Base-by-base conservation (phyloP, 1,140 invertebrate genomes). In the Nasonia vitripennis region DNA sequence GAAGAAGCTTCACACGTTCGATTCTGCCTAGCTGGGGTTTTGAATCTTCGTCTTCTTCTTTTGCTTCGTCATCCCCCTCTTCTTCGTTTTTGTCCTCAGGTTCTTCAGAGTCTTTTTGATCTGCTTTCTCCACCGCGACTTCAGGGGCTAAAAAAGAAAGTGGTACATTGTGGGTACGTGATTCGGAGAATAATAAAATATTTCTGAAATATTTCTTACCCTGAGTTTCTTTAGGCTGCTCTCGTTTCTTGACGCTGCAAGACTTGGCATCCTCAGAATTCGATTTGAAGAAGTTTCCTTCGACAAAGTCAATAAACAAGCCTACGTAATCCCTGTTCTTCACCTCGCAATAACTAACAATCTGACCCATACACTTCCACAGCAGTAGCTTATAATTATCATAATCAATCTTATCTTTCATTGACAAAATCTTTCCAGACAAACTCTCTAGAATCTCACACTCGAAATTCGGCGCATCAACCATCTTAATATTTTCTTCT, bases 241-340 rank as follows among this genome's bases (percentile, higher is more conserved):
- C 73, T 87, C 77, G 68, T 84, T 94, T 92, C 85, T 92, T 91
- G 77, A 95, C 94, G 86, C 93, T 94, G 87, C 92, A 94, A 31
- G 90, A 92, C 80, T 90, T 89, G 2, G 93, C 92, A 74, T 93
- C 89, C 62, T 94, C 93, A 10, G 93, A 91, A 87, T 94, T 94
- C 0, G 90, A 90, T 87, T 92, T 94, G 10, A 93, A 93, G 86
- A 94, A 95, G 88, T 91, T 89, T 0, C 71, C 94, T 90, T 96
- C 95, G 68, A 98, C 94, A 91, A 98, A 98, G 78, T 95, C 94
- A 23, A 98, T 94, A 86, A 98, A 97, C 1, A 98, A 87, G 20
- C 95, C 94, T 0, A 96, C 95, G 7, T 98, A 89, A 90, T 98
- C 96, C 86, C 96, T 95, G 89, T 97, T 98, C 90, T 95, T 96